Evolutionary conservation across 2,113 vertebrate genomes (phyloP).

Genomic region (Xiphorhynchus elegans): DNA sequence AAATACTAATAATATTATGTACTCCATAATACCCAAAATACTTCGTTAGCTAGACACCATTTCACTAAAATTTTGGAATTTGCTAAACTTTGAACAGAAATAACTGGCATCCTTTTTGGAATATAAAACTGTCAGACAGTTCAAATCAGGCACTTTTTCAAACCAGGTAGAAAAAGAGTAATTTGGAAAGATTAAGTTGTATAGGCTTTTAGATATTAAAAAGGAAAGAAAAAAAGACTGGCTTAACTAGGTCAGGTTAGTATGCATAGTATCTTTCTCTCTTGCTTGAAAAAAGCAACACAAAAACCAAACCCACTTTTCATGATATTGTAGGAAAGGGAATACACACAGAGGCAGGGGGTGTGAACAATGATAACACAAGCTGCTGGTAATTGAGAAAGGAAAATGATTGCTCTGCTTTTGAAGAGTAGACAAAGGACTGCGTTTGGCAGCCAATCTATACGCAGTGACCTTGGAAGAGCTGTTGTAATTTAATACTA

Average conservation of each 20-base stretch:
- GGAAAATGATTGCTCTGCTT: background rate
- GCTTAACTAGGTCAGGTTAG: background rate
- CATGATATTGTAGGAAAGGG: background rate
- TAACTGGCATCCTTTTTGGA: background rate
- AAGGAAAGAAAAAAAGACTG: background rate
- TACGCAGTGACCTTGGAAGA: background rate
- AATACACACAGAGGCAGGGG: background rate
- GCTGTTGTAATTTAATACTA: background rate
- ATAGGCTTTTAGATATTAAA: background rate
- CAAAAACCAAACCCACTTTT: background rate
- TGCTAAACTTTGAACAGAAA: background rate
- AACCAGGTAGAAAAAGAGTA: background rate
- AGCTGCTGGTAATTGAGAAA: slow-evolving; percentile 1
- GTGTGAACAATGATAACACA: background rate
- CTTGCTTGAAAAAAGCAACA: background rate
- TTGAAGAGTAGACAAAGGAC: background rate
- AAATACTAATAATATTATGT: background rate
- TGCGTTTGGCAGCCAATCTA: background rate
- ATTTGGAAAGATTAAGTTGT: background rate
- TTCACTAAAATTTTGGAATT: background rate
- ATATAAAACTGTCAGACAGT: background rate
- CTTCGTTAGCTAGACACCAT: background rate
- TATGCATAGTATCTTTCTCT: background rate
- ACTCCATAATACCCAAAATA: background rate
- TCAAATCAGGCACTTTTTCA: background rate